phyloP scores from a whole-genome alignment of 2,797 vertebrate genomes.

The Echeneis naucrates region DNA sequence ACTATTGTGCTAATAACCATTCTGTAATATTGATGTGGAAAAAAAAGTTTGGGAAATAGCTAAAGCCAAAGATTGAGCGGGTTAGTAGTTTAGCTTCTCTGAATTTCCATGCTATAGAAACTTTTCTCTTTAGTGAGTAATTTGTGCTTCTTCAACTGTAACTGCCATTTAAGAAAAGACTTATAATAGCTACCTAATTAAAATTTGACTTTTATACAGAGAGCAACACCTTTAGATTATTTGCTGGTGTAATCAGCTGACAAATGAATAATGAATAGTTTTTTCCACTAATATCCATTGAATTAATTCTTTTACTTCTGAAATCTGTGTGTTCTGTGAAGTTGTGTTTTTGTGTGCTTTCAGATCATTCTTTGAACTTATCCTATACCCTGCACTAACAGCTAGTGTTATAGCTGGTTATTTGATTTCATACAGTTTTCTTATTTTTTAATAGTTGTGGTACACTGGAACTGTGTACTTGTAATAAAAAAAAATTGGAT shows the following conservation, averaged over 20 bases:
- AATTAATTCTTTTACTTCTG: slow-evolving; percentile 1
- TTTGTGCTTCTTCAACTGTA: neutral
- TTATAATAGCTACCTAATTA: neutral
- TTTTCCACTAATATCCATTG: neutral
- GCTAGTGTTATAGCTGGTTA: too few species aligned
- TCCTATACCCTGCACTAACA: too few species aligned
- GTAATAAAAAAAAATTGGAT: too few species aligned
- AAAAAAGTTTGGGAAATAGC: neutral
- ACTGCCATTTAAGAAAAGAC: too few species aligned
- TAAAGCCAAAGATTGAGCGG: neutral
- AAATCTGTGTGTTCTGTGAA: neutral
- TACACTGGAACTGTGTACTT: too few species aligned
- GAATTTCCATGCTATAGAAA: slow-evolving; percentile 1
- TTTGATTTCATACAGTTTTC: too few species aligned
- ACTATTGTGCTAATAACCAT: neutral
- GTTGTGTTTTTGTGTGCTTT: neutral
- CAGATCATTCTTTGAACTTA: neutral
- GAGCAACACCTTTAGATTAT: neutral
- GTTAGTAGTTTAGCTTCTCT: neutral
- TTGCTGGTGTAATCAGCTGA: neutral
- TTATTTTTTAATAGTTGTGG: too few species aligned
- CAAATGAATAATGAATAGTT: neutral
- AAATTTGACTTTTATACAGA: neutral
- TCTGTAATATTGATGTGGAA: neutral
- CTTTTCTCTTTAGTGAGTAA: neutral